Base-by-base conservation (phyloP, 2,113 vertebrate genomes). In the Macroglossus sobrinus region DNA sequence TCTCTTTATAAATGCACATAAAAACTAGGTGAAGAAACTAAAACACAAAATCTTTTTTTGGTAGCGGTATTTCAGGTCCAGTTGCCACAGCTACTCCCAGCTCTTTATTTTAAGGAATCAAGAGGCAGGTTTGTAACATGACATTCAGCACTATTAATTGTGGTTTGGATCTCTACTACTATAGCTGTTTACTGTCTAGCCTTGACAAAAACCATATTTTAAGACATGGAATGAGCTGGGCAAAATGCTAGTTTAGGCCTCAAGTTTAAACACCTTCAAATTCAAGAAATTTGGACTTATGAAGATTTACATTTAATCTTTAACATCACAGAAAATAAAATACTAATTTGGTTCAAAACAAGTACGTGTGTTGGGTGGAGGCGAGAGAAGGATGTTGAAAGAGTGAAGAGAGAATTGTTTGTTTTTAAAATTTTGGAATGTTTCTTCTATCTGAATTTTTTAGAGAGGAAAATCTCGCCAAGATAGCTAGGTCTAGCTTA, bases 21-120 rank as follows among this genome's bases (percentile, higher is more conserved):
- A 93, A 97, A 97, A 97, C 88, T 50, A 97, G n/a, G 13, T 89
- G 72, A 97, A 93, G 94, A 98, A 96, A 97, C 16, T 63, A 40
- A 97, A 97, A 93, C 24, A 79, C 50, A 94, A 95, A 95, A 68
- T 80, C 2, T 88, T 84, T 95, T 66, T 72, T 87, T 33, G 33
- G 90, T 86, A 92, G 92, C 40, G 43, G 16, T 93, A 69, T 71
- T 97, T 63, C 43, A 96, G 79, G 78, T 68, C 84, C 78, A 93
- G 69, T 87, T 95, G 72, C 45, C 47, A 93, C 61, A 94, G 84
- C 30, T 98, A 66, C 69, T 89, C 38, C 79, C 5, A 96, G 53
- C 59, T 33, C 82, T 75, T 40, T 93, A 95, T 95, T 95, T 97
- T 89, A 97, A 95, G 72, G 80, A 55, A 93, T 86, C 6, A 72